These are phyloP conservation scores for Abrostola tripartita DNA, from an alignment of 2,888 invertebrate genomes.

Conservation along the genomic window DNA sequence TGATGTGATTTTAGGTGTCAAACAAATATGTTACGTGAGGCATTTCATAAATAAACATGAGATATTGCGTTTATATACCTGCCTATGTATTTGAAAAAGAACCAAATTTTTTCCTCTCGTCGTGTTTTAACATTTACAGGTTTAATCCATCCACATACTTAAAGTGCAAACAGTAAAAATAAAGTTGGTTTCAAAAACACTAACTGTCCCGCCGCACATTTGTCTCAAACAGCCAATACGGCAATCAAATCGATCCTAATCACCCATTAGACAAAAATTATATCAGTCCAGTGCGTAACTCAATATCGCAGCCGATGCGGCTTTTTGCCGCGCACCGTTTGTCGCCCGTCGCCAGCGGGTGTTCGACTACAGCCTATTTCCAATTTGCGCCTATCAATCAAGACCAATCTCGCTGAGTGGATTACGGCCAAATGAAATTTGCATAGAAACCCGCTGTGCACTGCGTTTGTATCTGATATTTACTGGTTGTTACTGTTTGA, in stretches of 20 bases:
- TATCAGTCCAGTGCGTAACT: conserved; percentile 37
- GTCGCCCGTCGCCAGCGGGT: conserved; percentile 63
- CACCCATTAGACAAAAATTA: conserved; percentile 29
- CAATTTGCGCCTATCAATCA: conserved; percentile 92
- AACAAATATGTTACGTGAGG: no score
- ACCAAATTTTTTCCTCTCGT: no score
- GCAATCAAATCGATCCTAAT: conserved; percentile 8
- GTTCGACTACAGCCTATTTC: conserved; percentile 85
- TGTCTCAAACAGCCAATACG: conserved; percentile 1
- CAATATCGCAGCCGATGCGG: conserved; percentile 43
- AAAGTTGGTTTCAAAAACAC: no score
- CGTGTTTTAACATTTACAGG: no score
- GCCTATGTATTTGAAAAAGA: no score
- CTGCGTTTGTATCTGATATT: conserved; percentile 74
- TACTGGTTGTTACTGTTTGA: conserved; percentile 59
- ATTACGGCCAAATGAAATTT: conserved; percentile 91
- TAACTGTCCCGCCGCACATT: background rate
- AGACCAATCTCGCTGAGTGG: conserved; percentile 91
- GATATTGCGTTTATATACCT: no score
- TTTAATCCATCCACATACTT: no score
- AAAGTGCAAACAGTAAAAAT: no score
- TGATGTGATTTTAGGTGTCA: no score
- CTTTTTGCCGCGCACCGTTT: conserved; percentile 64
- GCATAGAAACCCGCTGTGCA: conserved; percentile 87
- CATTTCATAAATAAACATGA: no score